Base-by-base conservation (phyloP, 2,888 invertebrate genomes). In the Stegophylla sp. region DNA sequence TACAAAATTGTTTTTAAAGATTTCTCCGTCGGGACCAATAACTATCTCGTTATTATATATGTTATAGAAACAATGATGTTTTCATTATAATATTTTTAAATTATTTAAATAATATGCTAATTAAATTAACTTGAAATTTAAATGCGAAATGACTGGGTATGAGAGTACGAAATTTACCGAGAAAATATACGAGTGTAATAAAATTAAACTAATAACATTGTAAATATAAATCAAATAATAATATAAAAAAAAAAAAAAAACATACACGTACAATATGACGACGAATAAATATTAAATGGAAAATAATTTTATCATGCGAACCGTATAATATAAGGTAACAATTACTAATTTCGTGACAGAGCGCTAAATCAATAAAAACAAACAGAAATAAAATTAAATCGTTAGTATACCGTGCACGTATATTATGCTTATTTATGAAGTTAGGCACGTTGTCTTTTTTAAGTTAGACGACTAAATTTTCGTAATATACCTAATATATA, bases 31-130 rank as follows among this genome's bases (percentile, higher is more conserved):
- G 51, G 51, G 64, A 66, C 51, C 28, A 63, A 75, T 63, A 51
- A 75, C 23, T 34, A 74, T 74, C 12, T 23, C 48, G 34, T 75
- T 34, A 61, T 23, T 17, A 3, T 51, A n/a, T n/a, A n/a, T n/a
- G n/a, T 41, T 56, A 56, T 56, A 56, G 2, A 23, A 43, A 72
- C 17, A 41, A 56, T 1, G 28, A 20, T 45, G 5, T 73, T 34
- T 34, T 17, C 41, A 23, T 48, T 74, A n/a, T 15, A 34, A 48
- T 48, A 13, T 13, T 45, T 23, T 48, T 45, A 12, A 3, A 28
- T 26, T 59, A 45, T 23, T 45, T 45, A 67, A 64, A 64, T 67
- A 71, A 72, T 63, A 74, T 45, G 17, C n/a, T 12, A 34, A 48
- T 28, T 59, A 34, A 53, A 51, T 51, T 13, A 53, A n/a, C 28